These are phyloP conservation scores for Poecilia picta DNA, from an alignment of 2,797 vertebrate genomes.

Conservation along the genomic window DNA sequence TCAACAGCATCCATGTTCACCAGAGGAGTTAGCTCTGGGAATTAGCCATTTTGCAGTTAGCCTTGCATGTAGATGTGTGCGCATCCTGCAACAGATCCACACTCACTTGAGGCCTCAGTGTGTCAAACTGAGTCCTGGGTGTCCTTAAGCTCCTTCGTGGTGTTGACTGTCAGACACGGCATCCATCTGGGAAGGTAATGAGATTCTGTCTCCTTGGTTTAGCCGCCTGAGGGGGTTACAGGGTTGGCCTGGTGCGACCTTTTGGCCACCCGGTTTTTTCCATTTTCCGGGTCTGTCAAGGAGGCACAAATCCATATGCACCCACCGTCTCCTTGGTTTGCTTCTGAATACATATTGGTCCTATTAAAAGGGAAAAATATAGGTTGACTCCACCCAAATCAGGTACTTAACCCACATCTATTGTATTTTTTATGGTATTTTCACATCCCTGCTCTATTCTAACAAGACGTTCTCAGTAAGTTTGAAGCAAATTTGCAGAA, in stretches of 20 bases:
- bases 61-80: not conserved
- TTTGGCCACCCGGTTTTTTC: conserved; percentile 68
- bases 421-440: not conserved
- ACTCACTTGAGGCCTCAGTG: conserved; percentile 28
- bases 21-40: not conserved
- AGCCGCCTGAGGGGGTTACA: conserved; percentile 56
- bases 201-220: conserved; percentile 76
- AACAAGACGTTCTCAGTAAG: conserved; percentile 1
- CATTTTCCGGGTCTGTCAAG: conserved; percentile 67
- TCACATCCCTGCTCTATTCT: not conserved
- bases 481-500: conserved; percentile 16
- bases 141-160: conserved; percentile 61
- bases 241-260: conserved; percentile 79
- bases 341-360: conserved; percentile 9
- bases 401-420: conserved; percentile 26
- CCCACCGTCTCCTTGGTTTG: conserved; percentile 9
- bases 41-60: not conserved
- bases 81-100: conserved; percentile 26
- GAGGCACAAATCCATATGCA: conserved; percentile 50
- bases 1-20: not conserved
- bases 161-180: conserved; percentile 55
- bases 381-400: not conserved
- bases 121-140: conserved; percentile 53
- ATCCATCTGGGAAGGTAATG: conserved; percentile 76
- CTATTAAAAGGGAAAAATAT: not conserved